Evolutionary conservation across 2,888 invertebrate genomes (phyloP), one percentile per base, ranked within the genome.

Genomic region (Ceramica pisi): DNA sequence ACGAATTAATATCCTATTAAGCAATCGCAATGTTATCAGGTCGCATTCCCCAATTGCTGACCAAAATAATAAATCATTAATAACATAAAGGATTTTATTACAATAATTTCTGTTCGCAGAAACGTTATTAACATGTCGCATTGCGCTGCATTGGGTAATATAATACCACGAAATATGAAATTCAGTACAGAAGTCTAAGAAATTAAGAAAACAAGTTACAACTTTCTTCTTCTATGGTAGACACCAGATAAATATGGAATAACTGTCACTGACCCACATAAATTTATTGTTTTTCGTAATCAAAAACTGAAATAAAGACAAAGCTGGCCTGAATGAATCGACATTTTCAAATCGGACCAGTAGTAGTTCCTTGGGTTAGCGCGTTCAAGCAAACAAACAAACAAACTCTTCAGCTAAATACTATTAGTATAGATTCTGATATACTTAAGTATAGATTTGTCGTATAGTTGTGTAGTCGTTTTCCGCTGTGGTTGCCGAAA

Each of bases 111-210:
- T 35, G 46, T 57, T 44, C 65, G 21, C 16, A 44, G 31, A 65
- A 56, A 53, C 6, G 31, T 48, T 55, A 51, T 74, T 21, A 48
- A 65, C 5, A 48, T 62, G 57, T 63, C 67, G 71, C 65, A 78
- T 60, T 71, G 60, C 65, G 59, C 41, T 55, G 53, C 53, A 44
- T 65, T 44, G 44, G 44, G 31, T 31, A 55, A 31, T 44, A 65
- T 41, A 71, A 38, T 57, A 44, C 26, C n/a, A 26, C 53, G n/a
- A 21, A 50, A n/a, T 55, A 46, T 19, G 46, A 5, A 41, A 53
- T 23, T 16, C 19, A 14, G 12, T 23, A 9, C 59, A 65, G 60
- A 64, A 70, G 48, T 26, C 12, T 53, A 31, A 53, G 16, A 21
- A 23, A 5, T 21, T 51, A 16, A 23, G 26, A 31, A 56, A 35